Percentiles rank a stretch among this genome's conserved stretches.
These are phyloP conservation scores for Oxyruncus cristatus DNA, from an alignment of 2,113 vertebrate species.

Conservation along the genomic window DNA sequence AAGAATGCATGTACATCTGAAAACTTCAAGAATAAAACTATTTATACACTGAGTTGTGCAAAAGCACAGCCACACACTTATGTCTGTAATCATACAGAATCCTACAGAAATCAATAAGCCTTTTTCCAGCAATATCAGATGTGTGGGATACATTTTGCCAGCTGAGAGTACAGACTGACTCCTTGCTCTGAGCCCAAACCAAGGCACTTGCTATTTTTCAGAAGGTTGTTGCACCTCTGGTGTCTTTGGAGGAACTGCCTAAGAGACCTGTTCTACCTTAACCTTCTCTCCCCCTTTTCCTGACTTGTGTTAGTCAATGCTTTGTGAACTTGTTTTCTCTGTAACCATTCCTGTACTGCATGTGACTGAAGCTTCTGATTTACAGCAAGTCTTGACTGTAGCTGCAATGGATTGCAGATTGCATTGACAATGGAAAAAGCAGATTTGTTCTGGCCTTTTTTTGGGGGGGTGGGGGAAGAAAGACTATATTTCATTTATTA, in stretches of 20 bases:
- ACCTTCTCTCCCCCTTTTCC: neutral
- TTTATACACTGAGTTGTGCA: neutral
- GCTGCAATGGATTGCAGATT: neutral
- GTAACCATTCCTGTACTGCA: neutral
- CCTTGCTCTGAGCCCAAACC: neutral
- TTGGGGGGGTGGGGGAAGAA: neutral
- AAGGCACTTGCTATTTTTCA: neutral
- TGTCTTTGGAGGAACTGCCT: neutral
- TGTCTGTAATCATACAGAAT: neutral
- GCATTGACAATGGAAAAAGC: neutral
- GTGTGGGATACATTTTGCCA: fast-evolving
- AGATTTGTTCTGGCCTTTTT: neutral
- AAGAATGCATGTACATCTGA: neutral
- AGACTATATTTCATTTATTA: neutral
- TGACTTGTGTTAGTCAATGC: fast-evolving
- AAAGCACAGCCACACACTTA: neutral
- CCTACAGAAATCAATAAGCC: neutral
- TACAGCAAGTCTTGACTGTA: neutral
- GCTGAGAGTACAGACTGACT: neutral
- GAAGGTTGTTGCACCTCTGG: neutral
- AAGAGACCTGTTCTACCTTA: neutral
- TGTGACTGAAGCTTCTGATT: neutral
- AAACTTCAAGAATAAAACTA: neutral
- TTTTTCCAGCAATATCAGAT: neutral
- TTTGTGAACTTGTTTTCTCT: neutral